Evolutionary conservation across 2,113 vertebrate species (phyloP).

Genomic region (Smithornis capensis): DNA sequence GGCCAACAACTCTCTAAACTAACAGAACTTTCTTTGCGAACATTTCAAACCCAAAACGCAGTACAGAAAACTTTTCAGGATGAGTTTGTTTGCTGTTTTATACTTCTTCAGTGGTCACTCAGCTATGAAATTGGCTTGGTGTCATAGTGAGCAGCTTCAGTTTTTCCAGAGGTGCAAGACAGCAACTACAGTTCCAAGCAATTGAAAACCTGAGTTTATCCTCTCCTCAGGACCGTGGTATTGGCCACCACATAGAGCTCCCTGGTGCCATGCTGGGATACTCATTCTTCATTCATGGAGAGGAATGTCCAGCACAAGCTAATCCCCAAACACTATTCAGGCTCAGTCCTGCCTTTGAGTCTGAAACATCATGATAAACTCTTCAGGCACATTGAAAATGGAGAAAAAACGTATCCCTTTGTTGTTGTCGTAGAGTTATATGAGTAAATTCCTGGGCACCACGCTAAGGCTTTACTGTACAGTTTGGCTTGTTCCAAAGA

Average conservation of each 20-base stretch:
- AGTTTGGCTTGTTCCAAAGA: background rate
- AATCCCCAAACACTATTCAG: background rate
- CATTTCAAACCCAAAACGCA: slow-evolving; percentile 13
- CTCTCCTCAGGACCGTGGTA: background rate
- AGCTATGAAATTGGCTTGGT: slow-evolving; percentile 19
- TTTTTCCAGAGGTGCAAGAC: slow-evolving; percentile 3
- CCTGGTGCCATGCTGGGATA: background rate
- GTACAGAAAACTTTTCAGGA: slow-evolving; percentile 29
- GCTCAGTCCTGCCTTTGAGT: background rate
- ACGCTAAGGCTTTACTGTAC: background rate
- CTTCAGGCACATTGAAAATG: background rate
- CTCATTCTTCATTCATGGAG: background rate
- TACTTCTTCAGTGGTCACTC: background rate
- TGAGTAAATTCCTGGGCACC: background rate
- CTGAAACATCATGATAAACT: background rate
- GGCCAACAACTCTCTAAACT: slow-evolving; percentile 7
- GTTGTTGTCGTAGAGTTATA: background rate
- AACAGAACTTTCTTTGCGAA: slow-evolving; percentile 25
- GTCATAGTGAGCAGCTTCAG: background rate
- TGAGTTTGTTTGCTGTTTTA: slow-evolving; percentile 14
- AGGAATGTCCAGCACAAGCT: background rate
- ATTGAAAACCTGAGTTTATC: background rate
- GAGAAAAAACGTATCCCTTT: background rate
- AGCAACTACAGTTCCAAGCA: background rate
- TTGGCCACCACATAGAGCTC: background rate